Evolutionary conservation across 1,140 invertebrate genomes (phyloP), one percentile per base, ranked within the genome.

Genomic region (Eueides isabella): DNA sequence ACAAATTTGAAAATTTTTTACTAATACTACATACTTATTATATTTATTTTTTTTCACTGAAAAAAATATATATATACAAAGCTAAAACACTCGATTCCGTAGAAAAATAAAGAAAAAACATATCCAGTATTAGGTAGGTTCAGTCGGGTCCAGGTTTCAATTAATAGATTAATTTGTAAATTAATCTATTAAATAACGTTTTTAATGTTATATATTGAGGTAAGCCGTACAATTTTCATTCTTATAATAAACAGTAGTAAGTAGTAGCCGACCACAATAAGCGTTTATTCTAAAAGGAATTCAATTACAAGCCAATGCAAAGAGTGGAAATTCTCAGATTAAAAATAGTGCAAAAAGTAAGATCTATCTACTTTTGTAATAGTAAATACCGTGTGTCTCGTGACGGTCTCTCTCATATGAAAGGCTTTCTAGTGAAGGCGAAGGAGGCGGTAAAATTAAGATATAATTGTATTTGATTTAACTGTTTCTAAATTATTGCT

Each of bases 281-380:
- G 78, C 80, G 82, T 80, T 82, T 85, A 84, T 83, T 83, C 77
- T 78, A 72, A 82, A 83, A 76, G 81, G 87, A 87, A 88, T 89
- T 88, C 87, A 87, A 88, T 89, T 89, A 89, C 82, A 70, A 62
- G 80, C 70, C 31, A 72, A 78, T 73, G 85, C 87, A 89, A 89
- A 87, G 86, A 85, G 83, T 82, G 88, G 87, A 86, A 87, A 86
- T 86, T 82, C 65, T 70, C 72, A 67, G 72, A 74, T 80, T 75
- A 74, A 80, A 83, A 85, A 85, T 84, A 85, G 82, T 87, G 82
- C 83, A 86, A 86, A 76, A 88, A 87, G 78, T 79, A 80, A 81
- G 76, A n/a, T 83, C 78, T 86, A 86, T 85, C 82, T 85, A 72
- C 70, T 65, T 72, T 83, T 82, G 81, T 76, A 79, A 81, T 80